These are phyloP conservation scores for Heliocidaris tuberculata DNA, from an alignment of 35 echinoderm and acorn worm species.

Conservation along the genomic window DNA sequence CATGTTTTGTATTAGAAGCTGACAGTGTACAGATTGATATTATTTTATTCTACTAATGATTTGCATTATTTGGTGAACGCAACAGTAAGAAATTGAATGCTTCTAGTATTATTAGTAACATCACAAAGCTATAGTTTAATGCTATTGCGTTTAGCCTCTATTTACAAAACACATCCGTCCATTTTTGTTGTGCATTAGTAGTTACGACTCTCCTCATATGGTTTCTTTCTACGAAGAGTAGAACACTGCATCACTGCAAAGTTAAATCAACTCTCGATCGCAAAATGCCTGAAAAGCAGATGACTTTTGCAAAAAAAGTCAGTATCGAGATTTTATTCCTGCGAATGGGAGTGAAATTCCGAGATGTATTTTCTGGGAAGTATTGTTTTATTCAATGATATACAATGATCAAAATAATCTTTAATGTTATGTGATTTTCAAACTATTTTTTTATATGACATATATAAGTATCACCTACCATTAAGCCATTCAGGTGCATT, in stretches of 20 bases:
- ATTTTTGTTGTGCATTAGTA: slow-evolving; percentile 32
- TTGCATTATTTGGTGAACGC: neutral
- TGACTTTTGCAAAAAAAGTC: too few species aligned
- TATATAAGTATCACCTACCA: too few species aligned
- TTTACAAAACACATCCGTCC: slow-evolving; percentile 3
- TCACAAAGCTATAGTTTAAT: neutral
- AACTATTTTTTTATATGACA: too few species aligned
- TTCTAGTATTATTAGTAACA: neutral
- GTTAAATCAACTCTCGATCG: too few species aligned
- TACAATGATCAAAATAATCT: neutral
- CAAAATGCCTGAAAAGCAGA: too few species aligned
- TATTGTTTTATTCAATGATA: too few species aligned
- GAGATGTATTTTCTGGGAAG: too few species aligned
- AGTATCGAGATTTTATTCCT: too few species aligned
- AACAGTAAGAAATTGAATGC: neutral
- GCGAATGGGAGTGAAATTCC: too few species aligned
- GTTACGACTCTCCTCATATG: neutral
- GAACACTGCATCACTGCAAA: too few species aligned
- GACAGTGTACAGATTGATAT: neutral
- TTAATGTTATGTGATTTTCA: too few species aligned
- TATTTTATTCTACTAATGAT: neutral
- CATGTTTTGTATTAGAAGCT: neutral
- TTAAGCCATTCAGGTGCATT: too few species aligned
- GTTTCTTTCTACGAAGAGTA: neutral
- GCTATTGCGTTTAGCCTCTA: neutral